Evolutionary conservation across 2,113 vertebrate species (phyloP).

Genomic region (Hipposideros armiger): DNA sequence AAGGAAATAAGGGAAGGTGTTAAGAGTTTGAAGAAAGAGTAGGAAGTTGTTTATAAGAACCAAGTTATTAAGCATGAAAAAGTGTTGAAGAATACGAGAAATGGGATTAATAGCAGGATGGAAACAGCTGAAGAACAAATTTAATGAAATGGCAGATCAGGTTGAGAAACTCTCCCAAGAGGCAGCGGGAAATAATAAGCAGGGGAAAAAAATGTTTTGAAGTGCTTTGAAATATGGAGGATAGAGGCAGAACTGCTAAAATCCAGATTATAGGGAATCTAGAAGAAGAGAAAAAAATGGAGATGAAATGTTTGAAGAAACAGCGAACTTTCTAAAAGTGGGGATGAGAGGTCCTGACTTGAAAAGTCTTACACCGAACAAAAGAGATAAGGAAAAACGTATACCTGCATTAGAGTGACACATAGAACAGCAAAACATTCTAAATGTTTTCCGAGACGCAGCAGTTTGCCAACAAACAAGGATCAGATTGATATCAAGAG

Average conservation of each 20-base stretch:
- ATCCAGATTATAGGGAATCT: not conserved
- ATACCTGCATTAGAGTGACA: not conserved
- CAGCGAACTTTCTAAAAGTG: conserved; percentile 20
- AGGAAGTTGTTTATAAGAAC: not conserved
- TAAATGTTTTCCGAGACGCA: not conserved
- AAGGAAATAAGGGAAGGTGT: not conserved
- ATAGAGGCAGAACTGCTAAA: not conserved
- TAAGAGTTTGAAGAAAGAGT: not conserved
- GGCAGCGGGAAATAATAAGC: not conserved
- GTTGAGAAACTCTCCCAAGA: conserved; percentile 1
- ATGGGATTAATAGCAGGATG: not conserved
- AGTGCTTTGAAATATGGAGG: not conserved
- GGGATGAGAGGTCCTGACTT: not conserved
- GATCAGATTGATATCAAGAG: not conserved
- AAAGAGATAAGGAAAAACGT: not conserved
- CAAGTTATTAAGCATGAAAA: not conserved
- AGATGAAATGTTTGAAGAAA: not conserved
- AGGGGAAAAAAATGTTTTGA: not conserved
- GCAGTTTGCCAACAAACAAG: not conserved
- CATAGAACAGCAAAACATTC: not conserved
- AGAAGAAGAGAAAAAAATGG: not conserved
- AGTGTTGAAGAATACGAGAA: not conserved
- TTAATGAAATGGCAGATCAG: not conserved
- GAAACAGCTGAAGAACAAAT: conserved; percentile 27
- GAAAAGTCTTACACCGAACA: not conserved